Conservation (phyloP, 2,113 vertebrate genomes). For the Pipra filicauda region DNA sequence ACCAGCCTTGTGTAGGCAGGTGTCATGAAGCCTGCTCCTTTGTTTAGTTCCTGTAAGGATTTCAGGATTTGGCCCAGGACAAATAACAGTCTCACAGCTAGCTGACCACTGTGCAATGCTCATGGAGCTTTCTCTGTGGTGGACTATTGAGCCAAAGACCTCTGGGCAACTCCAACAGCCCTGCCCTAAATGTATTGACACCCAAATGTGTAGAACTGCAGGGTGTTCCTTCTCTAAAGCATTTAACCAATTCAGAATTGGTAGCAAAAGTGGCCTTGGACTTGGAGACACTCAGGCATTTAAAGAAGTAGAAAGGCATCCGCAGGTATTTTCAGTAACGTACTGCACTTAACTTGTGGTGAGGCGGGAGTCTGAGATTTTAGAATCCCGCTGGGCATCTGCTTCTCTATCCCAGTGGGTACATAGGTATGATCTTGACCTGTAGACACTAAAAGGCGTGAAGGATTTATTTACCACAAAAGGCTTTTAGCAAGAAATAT, state of each 20-base stretch:
- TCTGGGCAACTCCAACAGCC: not conserved
- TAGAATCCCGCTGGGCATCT: not conserved
- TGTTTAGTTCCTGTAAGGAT: not conserved
- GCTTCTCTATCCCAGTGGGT: not conserved
- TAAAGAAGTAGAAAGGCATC: not conserved
- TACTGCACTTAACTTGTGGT: not conserved
- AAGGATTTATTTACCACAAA: not conserved
- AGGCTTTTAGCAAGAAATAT: not conserved
- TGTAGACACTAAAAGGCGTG: not conserved
- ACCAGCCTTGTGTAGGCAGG: not conserved
- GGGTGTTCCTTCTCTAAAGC: not conserved
- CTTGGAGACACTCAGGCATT: not conserved
- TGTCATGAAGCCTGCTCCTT: not conserved
- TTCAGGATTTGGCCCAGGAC: not conserved
- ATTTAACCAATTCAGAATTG: not conserved
- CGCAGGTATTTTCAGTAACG: not conserved
- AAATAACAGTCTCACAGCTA: not conserved
- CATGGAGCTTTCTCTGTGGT: fast-evolving
- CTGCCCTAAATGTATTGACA: not conserved
- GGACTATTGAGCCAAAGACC: not conserved
- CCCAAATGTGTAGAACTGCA: not conserved
- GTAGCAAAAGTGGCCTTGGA: not conserved
- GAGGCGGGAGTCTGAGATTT: not conserved
- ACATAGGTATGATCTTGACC: not conserved
- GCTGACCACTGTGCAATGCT: not conserved